Evolutionary conservation across 2,113 vertebrate species (phyloP), one percentile per base, ranked within the genome.

Genomic region (Anarhynchus alexandrinus): DNA sequence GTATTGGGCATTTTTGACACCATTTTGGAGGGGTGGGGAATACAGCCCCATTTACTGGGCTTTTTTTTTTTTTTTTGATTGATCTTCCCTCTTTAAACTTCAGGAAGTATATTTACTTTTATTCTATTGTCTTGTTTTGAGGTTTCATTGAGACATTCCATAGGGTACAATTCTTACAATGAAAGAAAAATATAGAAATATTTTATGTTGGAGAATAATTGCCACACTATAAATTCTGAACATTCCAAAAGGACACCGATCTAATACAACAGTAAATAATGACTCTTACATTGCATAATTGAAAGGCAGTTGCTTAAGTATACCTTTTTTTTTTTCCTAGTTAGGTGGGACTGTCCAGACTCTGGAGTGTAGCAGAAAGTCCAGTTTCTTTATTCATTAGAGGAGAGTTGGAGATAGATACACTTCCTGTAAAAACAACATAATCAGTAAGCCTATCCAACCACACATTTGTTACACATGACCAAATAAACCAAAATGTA

Each of bases 1-100:
- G 38, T 38, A 23, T 55, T 86, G 82, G 78, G 64, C 40, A 81
- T 94, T 97, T 97, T 93, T 95, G 82, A 94, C 72, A 94, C 64
- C 16, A 23, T 94, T 97, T 97, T 88, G 57, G n/a, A 65, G 95
- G 42, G 58, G 21, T 29, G 21, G 61, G 29, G 43, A 95, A 86
- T 65, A 45, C 30, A 92, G 12, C 22, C 49, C 54, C n/a, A 15
- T 67, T 78, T 90, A 20, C 32, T 47, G 74, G 2, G 5, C 3
- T 5, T 9, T 21, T 40, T 49, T 40, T 40, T 40, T 40, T 40
- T 42, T 30, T 11, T 14, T 20, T 59, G 8, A 7, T 38, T 6
- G 2, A 36, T 74, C 29, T 67, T 67, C 13, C 5, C 5, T 43
- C 15, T 88, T 91, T 76, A 91, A 86, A 72, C 11, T 82, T 71